phyloP scores from a whole-genome alignment of 2,888 invertebrate species.

The Drosophila niveifrons region DNA sequence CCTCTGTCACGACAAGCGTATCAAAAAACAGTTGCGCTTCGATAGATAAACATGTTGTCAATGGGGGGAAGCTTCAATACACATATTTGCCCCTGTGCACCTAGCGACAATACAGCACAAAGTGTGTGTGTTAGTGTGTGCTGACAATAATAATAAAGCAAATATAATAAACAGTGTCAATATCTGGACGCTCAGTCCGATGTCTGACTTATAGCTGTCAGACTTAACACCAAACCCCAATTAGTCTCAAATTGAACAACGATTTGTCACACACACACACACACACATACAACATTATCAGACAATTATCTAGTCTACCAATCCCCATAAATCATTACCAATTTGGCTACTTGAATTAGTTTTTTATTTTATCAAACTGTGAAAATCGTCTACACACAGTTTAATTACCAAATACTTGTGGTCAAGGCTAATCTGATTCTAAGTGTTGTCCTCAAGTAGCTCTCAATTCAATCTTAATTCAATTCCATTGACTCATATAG shows the following conservation, averaged over 20 bases:
- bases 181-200: slow-evolving; percentile 14
- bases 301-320: slow-evolving; percentile 29
- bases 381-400: neutral
- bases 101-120: slow-evolving; percentile 3
- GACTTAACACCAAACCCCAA: slow-evolving; percentile 30
- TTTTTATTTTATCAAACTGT: slow-evolving; percentile 9
- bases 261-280: slow-evolving; percentile 26
- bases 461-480: slow-evolving; percentile 8
- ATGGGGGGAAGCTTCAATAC: slow-evolving; percentile 30
- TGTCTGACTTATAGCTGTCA: slow-evolving; percentile 35
- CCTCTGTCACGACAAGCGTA: slow-evolving; percentile 37
- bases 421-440: slow-evolving; percentile 14
- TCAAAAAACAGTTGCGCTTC: slow-evolving; percentile 53
- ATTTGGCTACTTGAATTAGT: neutral
- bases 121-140: neutral
- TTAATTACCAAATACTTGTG: slow-evolving; percentile 3
- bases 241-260: slow-evolving; percentile 31
- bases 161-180: slow-evolving; percentile 31
- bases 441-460: slow-evolving; percentile 17
- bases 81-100: slow-evolving; percentile 14
- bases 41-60: slow-evolving; percentile 38
- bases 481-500: slow-evolving; percentile 15
- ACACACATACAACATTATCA: slow-evolving; percentile 37
- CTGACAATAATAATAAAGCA: slow-evolving; percentile 19
- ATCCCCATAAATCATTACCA: slow-evolving; percentile 14